Conservation (phyloP, 2,113 vertebrate species). For the Heterocephalus glaber region DNA sequence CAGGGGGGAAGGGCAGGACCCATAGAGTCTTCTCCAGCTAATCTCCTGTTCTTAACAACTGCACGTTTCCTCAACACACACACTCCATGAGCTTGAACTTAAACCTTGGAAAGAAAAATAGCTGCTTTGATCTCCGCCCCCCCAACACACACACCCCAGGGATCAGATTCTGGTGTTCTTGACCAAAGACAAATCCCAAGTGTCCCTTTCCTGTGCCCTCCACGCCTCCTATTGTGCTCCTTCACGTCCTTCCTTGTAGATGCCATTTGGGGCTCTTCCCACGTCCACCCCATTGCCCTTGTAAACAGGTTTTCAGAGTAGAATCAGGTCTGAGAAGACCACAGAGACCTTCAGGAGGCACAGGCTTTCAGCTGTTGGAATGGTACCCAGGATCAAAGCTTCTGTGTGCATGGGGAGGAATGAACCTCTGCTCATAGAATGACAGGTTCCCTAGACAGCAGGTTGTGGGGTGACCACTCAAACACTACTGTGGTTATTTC, state of each 20-base stretch:
- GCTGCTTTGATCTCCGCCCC: background rate
- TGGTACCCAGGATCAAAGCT: background rate
- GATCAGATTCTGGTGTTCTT: background rate
- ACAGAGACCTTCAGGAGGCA: fast-evolving
- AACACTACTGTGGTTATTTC: background rate
- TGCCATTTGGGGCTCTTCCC: background rate
- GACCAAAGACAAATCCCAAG: background rate
- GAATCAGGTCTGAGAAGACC: background rate
- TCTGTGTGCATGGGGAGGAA: background rate
- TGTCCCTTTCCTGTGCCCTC: too few species aligned
- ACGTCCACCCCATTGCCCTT: fast-evolving
- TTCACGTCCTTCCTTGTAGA: background rate
- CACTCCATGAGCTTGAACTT: background rate
- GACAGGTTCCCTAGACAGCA: background rate
- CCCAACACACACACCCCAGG: background rate
- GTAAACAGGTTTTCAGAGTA: background rate
- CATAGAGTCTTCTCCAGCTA: background rate
- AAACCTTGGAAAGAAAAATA: constrained; percentile 30
- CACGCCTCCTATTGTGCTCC: background rate
- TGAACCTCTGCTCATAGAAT: background rate
- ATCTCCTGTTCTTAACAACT: constrained; percentile 31
- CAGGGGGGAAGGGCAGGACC: background rate
- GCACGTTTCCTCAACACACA: background rate
- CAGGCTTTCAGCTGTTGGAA: background rate
- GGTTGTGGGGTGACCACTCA: background rate